Conservation (phyloP, 2,113 vertebrate species). For the Bambusicola thoracicus region DNA sequence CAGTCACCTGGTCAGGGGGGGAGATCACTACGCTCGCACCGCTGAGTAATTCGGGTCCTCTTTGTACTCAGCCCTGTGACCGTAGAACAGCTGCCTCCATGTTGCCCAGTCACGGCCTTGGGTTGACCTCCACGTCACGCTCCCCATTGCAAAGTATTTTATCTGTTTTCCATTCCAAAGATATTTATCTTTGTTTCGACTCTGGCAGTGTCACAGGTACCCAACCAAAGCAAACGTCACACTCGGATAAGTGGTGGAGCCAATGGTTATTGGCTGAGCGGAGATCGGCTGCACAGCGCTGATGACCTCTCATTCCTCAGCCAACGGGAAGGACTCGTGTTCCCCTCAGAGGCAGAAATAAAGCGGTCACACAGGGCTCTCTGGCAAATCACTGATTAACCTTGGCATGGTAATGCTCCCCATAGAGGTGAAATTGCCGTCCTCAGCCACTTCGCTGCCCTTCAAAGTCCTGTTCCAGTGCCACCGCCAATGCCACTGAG, state of each 20-base stretch:
- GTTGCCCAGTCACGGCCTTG: neutral
- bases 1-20: neutral
- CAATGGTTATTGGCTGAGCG: neutral
- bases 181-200: neutral
- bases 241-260: neutral
- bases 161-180: neutral
- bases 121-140: neutral
- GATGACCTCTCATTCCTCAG: neutral
- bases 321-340: neutral
- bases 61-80: too few relatives aligned
- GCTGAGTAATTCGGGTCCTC: too few relatives aligned
- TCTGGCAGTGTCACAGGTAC: neutral
- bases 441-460: neutral
- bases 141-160: neutral
- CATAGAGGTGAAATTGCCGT: neutral
- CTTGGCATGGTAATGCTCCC: neutral
- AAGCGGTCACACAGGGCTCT: slow-evolving; percentile 7
- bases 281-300: neutral
- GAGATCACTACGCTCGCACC: neutral
- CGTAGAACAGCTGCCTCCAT: neutral
- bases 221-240: neutral
- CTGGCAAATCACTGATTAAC: neutral
- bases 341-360: neutral
- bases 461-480: neutral
- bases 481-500: neutral